A percentile compares a stretch with the other conserved stretches of the same genome.
These are phyloP conservation scores for Rhagophthalmus giganteus DNA, from an alignment of 2,888 invertebrate species.

Conservation along the genomic window DNA sequence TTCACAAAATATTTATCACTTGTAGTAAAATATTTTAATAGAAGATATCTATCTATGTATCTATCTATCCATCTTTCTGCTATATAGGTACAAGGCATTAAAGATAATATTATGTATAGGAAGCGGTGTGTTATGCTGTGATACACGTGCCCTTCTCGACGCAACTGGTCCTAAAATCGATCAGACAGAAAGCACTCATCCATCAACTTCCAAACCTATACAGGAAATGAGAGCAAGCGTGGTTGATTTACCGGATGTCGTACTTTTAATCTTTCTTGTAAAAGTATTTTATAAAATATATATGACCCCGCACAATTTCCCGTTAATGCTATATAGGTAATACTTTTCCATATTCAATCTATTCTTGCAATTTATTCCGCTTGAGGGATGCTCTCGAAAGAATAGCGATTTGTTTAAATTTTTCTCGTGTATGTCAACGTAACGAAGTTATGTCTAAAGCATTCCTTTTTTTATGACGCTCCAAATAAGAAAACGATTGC, in stretches of 20 bases:
- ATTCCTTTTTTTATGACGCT: too few species aligned
- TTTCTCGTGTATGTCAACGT: too few species aligned
- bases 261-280: conserved; percentile 19
- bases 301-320: too few species aligned
- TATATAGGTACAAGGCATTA: background rate
- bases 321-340: too few species aligned
- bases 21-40: background rate
- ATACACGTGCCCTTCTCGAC: conserved; percentile 13
- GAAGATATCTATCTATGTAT: background rate
- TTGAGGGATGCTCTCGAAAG: too few species aligned
- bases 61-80: too few species aligned
- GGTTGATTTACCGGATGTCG: conserved; percentile 27
- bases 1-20: background rate
- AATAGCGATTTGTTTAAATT: too few species aligned
- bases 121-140: conserved; percentile 1
- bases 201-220: conserved; percentile 26
- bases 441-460: too few species aligned
- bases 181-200: conserved; percentile 21
- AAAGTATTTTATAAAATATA: conserved; percentile 20
- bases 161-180: conserved; percentile 26
- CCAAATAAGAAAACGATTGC: too few species aligned
- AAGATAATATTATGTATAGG: background rate
- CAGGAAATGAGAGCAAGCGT: conserved; percentile 23
- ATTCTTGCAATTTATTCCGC: too few species aligned
- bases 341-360: too few species aligned